Evolutionary conservation across 1,140 invertebrate species (phyloP).

Genomic region (Microplitis demolitor): DNA sequence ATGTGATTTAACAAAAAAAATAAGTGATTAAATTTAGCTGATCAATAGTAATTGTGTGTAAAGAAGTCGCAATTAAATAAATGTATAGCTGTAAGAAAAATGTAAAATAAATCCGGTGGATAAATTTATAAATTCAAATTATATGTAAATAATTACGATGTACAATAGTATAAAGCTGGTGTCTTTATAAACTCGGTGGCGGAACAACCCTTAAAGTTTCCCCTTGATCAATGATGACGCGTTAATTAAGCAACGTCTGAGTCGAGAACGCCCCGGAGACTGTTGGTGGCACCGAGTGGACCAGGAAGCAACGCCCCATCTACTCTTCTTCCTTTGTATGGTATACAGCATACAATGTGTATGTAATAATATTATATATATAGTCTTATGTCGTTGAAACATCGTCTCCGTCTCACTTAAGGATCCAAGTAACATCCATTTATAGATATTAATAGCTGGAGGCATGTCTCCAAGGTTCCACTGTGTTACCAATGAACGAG

Average conservation of each 20-base stretch:
- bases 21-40: no score
- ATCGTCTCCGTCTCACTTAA: background rate
- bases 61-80: no score
- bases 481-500: background rate
- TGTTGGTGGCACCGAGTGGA: conserved; percentile 27
- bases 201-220: conserved; percentile 7
- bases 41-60: no score
- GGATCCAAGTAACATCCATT: background rate
- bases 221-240: conserved; percentile 29
- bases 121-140: no score
- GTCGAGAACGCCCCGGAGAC: conserved; percentile 13
- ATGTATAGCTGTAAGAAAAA: no score
- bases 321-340: background rate
- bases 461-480: conserved; percentile 10
- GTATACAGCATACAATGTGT: background rate
- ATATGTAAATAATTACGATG: no score
- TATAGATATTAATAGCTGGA: conserved; percentile 22
- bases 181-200: conserved; percentile 15
- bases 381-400: background rate
- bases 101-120: no score
- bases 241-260: conserved; percentile 28
- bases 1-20: no score
- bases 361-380: background rate
- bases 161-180: background rate
- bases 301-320: conserved; percentile 24